Conservation (phyloP, 23 tunicate species). For the Botrylloides violaceus region DNA sequence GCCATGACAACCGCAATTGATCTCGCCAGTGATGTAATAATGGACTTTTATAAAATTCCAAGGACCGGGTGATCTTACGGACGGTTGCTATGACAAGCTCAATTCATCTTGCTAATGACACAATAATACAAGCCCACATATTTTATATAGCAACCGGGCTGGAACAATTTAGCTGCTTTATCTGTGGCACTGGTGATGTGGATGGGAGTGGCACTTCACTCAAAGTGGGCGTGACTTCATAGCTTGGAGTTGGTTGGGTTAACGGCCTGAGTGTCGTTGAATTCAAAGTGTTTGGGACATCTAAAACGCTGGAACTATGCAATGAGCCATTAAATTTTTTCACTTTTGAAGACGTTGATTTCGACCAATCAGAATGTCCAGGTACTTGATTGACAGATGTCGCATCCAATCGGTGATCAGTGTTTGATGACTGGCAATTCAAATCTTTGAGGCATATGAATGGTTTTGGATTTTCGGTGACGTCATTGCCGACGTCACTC, state of each 20-base stretch:
- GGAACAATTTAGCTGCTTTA: conserved; percentile 6
- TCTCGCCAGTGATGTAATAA: no score
- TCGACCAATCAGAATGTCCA: background rate
- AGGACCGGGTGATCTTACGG: no score
- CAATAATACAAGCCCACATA: background rate
- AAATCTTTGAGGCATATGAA: background rate
- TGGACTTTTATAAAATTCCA: no score
- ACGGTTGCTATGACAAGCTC: no score
- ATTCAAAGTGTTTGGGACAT: background rate
- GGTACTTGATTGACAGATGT: conserved; percentile 5
- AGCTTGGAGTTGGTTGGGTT: conserved; percentile 5
- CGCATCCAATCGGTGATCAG: background rate
- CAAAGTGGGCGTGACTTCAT: background rate
- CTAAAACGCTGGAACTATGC: background rate
- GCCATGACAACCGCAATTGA: no score
- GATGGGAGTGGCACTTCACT: conserved; percentile 14
- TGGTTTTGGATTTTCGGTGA: background rate
- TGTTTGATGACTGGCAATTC: background rate
- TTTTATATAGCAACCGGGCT: background rate
- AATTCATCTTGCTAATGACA: no score
- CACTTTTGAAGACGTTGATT: background rate
- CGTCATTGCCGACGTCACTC: background rate
- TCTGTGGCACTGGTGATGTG: conserved; percentile 12
- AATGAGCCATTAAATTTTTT: background rate
- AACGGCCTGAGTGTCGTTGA: background rate